A percentile compares a stretch with the other conserved stretches of the same genome.
Evolutionary conservation across 2,797 vertebrate species (phyloP).

Genomic region (Peromyscus eremicus): DNA sequence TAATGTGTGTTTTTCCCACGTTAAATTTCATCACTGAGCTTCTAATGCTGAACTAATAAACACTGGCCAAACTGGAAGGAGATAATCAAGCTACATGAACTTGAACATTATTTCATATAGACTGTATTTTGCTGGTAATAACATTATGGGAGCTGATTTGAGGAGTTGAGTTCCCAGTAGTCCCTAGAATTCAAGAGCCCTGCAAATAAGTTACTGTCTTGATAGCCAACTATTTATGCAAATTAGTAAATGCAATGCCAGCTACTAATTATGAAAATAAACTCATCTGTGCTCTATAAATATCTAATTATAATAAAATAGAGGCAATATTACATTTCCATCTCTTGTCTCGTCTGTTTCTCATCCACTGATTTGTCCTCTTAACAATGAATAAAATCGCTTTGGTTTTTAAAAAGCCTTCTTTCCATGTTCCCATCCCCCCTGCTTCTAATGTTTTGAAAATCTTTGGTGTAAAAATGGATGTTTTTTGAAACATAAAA

Average conservation of each 20-base stretch:
- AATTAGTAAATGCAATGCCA: slow-evolving; percentile 84
- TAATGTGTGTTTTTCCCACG: not conserved
- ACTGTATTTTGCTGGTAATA: slow-evolving; percentile 71
- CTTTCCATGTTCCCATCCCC: not conserved
- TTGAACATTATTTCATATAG: slow-evolving; percentile 65
- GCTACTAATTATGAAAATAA: slow-evolving; percentile 87
- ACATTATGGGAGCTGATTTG: slow-evolving; percentile 79
- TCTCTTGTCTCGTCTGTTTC: slow-evolving; percentile 80
- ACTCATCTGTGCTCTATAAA: slow-evolving; percentile 86
- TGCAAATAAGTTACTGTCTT: slow-evolving; percentile 80
- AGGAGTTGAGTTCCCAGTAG: slow-evolving; percentile 75
- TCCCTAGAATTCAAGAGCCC: slow-evolving; percentile 72
- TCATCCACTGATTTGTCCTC: slow-evolving; percentile 79
- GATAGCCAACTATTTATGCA: slow-evolving; percentile 86
- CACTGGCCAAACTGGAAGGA: slow-evolving; percentile 52
- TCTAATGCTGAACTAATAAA: slow-evolving; percentile 63
- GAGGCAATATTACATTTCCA: slow-evolving; percentile 77
- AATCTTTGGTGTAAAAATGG: slow-evolving; percentile 59
- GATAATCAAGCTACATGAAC: slow-evolving; percentile 61
- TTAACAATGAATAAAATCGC: slow-evolving; percentile 74
- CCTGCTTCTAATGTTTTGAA: slow-evolving; percentile 75
- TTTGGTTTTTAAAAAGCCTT: slow-evolving; percentile 74
- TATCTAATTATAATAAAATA: slow-evolving; percentile 85
- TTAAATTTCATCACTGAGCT: slow-evolving; percentile 51
- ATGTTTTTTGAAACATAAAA: slow-evolving; percentile 67